These are phyloP conservation scores for Drosophila pseudoananassae DNA, from an alignment of 1,140 invertebrate species.

Conservation along the genomic window DNA sequence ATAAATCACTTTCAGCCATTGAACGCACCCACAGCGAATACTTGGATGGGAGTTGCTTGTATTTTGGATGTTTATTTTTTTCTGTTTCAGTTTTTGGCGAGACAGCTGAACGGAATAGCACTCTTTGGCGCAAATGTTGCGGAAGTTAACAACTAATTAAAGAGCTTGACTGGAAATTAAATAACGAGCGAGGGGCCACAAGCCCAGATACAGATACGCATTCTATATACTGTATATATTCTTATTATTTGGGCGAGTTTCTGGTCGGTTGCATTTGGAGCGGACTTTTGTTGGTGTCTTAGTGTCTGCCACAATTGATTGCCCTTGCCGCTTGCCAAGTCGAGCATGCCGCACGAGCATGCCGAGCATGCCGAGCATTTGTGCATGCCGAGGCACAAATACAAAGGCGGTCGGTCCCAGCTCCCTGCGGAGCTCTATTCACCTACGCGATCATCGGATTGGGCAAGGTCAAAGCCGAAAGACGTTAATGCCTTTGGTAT, in stretches of 20 bases:
- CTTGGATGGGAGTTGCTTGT: conserved; percentile 27
- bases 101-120: conserved; percentile 30
- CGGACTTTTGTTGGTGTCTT: conserved; percentile 13
- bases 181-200: conserved; percentile 49
- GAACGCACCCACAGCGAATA: conserved; percentile 68
- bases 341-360: conserved; percentile 74
- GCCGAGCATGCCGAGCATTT: too few species aligned
- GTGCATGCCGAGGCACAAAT: too few species aligned
- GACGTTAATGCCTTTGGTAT: conserved; percentile 66
- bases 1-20: conserved; percentile 66
- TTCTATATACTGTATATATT: conserved; percentile 5
- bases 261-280: conserved; percentile 75
- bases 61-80: conserved; percentile 4
- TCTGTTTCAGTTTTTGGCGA: conserved; percentile 21
- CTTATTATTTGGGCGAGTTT: conserved; percentile 60
- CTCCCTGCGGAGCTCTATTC: conserved; percentile 72
- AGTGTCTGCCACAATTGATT: conserved; percentile 64
- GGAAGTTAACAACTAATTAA: conserved; percentile 82
- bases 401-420: conserved; percentile 13
- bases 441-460: conserved; percentile 66
- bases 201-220: conserved; percentile 13
- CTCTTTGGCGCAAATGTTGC: conserved; percentile 68
- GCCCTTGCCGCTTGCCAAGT: conserved; percentile 75
- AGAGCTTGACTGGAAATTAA: conserved; percentile 74
- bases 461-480: conserved; percentile 68